A percentile compares a stretch with the other conserved stretches of the same genome.
phyloP scores from a whole-genome alignment of 1,140 invertebrate genomes.

The Monomorium pharaonis region DNA sequence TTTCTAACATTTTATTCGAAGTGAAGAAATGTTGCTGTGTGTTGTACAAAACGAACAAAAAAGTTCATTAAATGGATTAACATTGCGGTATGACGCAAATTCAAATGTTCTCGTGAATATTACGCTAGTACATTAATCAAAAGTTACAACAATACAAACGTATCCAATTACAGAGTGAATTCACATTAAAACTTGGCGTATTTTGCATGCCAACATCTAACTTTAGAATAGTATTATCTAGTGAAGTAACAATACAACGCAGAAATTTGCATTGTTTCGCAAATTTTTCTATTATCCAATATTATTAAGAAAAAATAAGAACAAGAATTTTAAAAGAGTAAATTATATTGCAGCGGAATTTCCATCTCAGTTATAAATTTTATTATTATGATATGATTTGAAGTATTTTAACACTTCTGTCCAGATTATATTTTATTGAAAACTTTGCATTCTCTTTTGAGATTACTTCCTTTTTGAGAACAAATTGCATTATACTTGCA shows the following conservation, averaged over 20 bases:
- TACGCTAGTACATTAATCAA: constrained; percentile 23
- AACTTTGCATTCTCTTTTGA: not conserved
- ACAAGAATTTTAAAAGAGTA: not conserved
- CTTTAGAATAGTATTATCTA: not conserved
- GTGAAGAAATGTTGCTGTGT: not conserved
- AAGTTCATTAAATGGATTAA: not conserved
- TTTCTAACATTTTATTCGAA: not conserved
- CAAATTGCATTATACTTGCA: constrained; percentile 20
- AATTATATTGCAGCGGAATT: not conserved
- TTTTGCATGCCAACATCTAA: not conserved
- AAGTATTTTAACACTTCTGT: not conserved
- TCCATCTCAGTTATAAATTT: not conserved
- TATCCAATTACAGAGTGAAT: constrained; percentile 26
- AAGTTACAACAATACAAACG: constrained; percentile 9
- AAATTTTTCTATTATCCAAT: not conserved
- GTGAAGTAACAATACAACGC: not conserved
- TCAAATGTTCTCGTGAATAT: constrained; percentile 7
- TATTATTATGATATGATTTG: not conserved
- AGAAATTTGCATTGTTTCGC: not conserved
- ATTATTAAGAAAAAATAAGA: constrained; percentile 2
- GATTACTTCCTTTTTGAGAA: constrained; percentile 8
- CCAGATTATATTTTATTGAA: not conserved
- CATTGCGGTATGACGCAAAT: not conserved
- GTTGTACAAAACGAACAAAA: not conserved
- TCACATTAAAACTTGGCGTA: constrained; percentile 30